Base-by-base conservation (phyloP, 2,113 vertebrate species). In the Saguinus midas region DNA sequence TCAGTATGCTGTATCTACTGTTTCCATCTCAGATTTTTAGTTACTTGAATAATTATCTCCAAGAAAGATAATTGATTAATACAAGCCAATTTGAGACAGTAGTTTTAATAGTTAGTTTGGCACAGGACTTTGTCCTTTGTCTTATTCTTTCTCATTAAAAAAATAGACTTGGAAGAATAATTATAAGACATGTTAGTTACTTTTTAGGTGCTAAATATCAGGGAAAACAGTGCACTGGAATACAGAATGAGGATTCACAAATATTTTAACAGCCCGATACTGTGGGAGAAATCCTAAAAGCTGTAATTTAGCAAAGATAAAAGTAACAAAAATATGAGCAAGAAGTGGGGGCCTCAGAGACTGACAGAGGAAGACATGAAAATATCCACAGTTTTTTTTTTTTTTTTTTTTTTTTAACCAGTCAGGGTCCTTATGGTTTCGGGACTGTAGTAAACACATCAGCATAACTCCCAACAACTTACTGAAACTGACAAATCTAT, bases 281-380 rank as follows among this genome's bases (percentile, higher is more conserved):
- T 82, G 32, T 94, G 52, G 52, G 81, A 90, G 29, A 87, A 96
- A 92, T 87, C 48, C n/a, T 20, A 20, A 81, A 90, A 76, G 40
- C 35, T 80, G 5, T 72, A 87, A 75, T 76, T 86, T 81, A 93
- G 70, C 81, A 87, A 87, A 87, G 64, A 43, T n/a, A 70, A 90
- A 80, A 80, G 57, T 72, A 87, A 72, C 25, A 64, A 79, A 37
- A 52, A 57, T 4, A 11, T 35, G 73, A 87, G 21, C 4, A 6
- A 70, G 5, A 45, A 68, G 12, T 40, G 21, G 20, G 13, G 29
- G 29, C 29, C 52, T 81, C 40, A 87, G 20, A 92, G 64, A 58
- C 8, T 40, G 27, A n/a, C 48, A 87, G 50, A 81, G 20, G 25
- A 45, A 83, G 29, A 61, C 20, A 37, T 11, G 8, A 76, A 91